Base-by-base conservation (phyloP, 37 sponge, comb jelly and placozoan genomes). In the Axinella damicornis region DNA sequence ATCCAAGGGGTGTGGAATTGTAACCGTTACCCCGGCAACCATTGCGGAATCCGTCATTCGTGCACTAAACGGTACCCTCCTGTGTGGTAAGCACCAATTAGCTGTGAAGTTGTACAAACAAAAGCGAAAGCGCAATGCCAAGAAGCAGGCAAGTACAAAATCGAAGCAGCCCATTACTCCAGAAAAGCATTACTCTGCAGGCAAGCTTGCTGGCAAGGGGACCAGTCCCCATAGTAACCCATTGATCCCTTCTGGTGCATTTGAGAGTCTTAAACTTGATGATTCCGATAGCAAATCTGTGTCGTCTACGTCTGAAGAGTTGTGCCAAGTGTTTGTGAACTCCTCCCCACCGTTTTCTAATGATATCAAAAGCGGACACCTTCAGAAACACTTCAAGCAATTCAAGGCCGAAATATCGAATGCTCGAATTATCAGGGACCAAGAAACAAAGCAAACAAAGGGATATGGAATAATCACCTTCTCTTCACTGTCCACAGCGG, bases 401-500 rank as follows among this genome's bases (percentile, higher is more conserved):
- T 85, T 54, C 31, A 21, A 85, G 59, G 34, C 40, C 12, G 24
- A 22, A 35, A 76, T 85, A 12, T 19, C 19, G 2, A 70, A 38
- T 77, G 85, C 60, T 31, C n/a, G 30, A 56, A 40, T 85, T 6
- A 53, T 65, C 18, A 64, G 34, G 20, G 39, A 84, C 37, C 36
- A 24, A 27, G 28, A 74, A 22, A 83, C 74, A 25, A 24, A 39
- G 28, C n/a, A 73, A 5, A 46, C 83, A 37, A 71, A 60, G 63
- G 84, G 84, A 11, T 84, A 65, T 84, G 84, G 76, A 13, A 36
- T 84, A 19, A 56, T 76, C 24, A 62, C 30, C 38, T 84, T 84
- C 59, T 67, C 76, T 37, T 61, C 69, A 27, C 25, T 27, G 27
- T 31, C n/a, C 21, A 53, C 71, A 17, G 87, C 86, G 27, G 69